Evolutionary conservation across 2,797 vertebrate species (phyloP).

Genomic region (Trichosurus vulpecula): DNA sequence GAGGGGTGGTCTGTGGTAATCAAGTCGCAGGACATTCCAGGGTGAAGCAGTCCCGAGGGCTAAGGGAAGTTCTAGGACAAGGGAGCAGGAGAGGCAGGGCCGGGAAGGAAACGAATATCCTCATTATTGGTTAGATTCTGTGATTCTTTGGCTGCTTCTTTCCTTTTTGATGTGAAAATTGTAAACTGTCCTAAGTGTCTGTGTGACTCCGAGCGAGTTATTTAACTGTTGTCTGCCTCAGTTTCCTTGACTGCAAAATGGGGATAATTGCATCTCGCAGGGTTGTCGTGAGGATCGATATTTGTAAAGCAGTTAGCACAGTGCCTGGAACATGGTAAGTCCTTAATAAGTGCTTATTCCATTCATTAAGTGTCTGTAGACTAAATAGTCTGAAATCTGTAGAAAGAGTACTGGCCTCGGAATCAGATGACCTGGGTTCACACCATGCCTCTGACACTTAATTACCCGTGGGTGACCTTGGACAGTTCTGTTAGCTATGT

Average conservation of each 20-base stretch:
- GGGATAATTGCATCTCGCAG: neutral
- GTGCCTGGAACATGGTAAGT: neutral
- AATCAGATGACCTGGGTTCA: neutral
- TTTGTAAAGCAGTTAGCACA: neutral
- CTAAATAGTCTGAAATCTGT: neutral
- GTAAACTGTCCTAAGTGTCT: neutral
- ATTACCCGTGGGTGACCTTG: neutral
- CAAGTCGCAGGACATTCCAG: neutral
- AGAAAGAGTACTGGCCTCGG: neutral
- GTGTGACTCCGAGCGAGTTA: neutral
- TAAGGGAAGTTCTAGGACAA: neutral
- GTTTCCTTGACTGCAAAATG: neutral
- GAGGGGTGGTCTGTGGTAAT: neutral
- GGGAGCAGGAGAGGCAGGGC: neutral
- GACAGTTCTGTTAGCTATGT: neutral
- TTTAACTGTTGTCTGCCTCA: neutral
- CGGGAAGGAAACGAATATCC: neutral
- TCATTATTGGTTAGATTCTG: neutral
- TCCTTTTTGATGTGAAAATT: neutral
- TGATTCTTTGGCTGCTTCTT: neutral
- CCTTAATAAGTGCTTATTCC: neutral
- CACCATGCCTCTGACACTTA: neutral
- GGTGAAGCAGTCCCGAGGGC: neutral
- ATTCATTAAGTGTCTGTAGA: neutral
- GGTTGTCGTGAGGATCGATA: neutral